phyloP scores from a whole-genome alignment of 2,797 vertebrate species.

The Chloroceryle amazona region DNA sequence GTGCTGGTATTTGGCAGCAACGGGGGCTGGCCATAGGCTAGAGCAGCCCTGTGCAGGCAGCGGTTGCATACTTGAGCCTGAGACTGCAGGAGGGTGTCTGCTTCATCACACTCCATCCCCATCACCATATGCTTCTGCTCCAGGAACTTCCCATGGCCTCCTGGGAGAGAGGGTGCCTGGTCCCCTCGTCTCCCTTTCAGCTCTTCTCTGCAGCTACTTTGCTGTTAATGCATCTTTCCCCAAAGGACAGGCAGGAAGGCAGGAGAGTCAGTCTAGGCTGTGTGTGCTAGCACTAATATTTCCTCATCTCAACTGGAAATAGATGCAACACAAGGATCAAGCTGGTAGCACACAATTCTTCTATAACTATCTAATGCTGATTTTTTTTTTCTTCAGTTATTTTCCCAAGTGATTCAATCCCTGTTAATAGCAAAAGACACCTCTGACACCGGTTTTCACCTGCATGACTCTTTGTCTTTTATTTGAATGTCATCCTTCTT shows the following conservation, averaged over 20 bases:
- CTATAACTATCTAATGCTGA: not conserved
- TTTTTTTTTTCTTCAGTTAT: not conserved
- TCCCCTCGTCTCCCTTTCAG: not conserved
- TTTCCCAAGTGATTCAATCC: not conserved
- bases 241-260: not conserved
- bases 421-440: conserved; percentile 18
- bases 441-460: conserved; percentile 18
- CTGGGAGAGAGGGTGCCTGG: accelerated
- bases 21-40: not conserved
- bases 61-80: accelerated
- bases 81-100: not conserved
- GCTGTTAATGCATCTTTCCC: not conserved
- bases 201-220: not conserved
- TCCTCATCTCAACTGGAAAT: not conserved
- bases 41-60: not conserved
- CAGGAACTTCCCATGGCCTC: not conserved
- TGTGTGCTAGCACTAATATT: not conserved
- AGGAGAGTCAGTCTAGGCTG: not conserved
- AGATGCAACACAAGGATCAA: not conserved
- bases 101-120: not conserved
- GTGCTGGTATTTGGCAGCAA: not conserved
- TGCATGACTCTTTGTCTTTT: conserved; percentile 27
- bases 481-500: conserved; percentile 47
- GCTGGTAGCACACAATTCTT: not conserved
- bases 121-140: not conserved